A percentile compares a stretch with the other conserved stretches of the same genome.
Evolutionary conservation across 2,797 vertebrate genomes (phyloP).

Genomic region (Choloepus didactylus): DNA sequence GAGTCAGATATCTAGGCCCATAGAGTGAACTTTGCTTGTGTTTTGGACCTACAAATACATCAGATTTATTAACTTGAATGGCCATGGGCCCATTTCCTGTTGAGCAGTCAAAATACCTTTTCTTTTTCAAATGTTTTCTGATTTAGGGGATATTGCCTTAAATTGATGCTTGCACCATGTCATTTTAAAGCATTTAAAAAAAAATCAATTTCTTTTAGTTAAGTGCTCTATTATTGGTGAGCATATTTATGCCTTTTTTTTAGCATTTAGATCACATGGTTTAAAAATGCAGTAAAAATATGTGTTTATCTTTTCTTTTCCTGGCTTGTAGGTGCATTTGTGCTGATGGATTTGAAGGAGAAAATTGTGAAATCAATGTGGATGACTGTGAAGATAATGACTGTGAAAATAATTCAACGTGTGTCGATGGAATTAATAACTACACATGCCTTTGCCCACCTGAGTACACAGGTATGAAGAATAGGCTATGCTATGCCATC

Average conservation of each 20-base stretch:
- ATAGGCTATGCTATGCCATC: not conserved
- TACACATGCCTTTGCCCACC: constrained; percentile 98
- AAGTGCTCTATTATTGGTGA: constrained; percentile 26
- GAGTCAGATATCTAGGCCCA: not conserved
- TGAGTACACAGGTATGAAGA: constrained; percentile 96
- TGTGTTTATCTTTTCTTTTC: constrained; percentile 25
- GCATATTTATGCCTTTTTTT: not conserved
- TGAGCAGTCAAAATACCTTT: not conserved
- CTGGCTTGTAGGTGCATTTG: constrained; percentile 94
- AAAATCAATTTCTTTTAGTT: not conserved
- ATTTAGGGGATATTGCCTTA: not conserved
- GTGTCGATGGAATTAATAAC: constrained; percentile 98
- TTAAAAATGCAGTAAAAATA: constrained; percentile 62
- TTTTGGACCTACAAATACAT: not conserved
- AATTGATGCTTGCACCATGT: constrained; percentile 13
- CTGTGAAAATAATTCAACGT: constrained; percentile 99
- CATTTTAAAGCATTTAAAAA: constrained; percentile 37
- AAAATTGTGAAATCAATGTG: constrained; percentile 95
- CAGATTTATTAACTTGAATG: not conserved
- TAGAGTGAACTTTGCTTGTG: not conserved
- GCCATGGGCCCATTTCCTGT: not conserved
- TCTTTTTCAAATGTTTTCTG: constrained; percentile 51
- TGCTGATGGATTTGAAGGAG: constrained; percentile 97
- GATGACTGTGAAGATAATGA: constrained; percentile 99
- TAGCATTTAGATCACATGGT: not conserved